Base-by-base conservation (phyloP, 2,797 vertebrate genomes). In the Melanotaenia pygmaea region DNA sequence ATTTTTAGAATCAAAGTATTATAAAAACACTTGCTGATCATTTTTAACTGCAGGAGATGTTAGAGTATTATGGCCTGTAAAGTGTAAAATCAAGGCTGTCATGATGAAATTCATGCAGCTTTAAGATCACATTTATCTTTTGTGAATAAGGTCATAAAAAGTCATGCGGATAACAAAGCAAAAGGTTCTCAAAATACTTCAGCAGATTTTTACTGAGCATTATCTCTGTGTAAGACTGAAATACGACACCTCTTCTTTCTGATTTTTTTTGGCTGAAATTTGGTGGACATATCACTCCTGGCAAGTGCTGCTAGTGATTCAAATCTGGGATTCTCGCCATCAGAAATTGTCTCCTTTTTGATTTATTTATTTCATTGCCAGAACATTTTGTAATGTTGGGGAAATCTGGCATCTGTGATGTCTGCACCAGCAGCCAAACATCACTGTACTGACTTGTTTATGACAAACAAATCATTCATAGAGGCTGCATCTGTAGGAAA, bases 361-460 rank as follows among this genome's bases (percentile, higher is more conserved):
- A 37, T 50, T 51, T 22, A n/a, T 9, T 51, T 54, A 13, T 54
- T 24, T 54, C 12, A 12, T 26, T 26, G 53, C 53, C 53, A 28
- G 53, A 18, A 56, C 54, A 54, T 20, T 68, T 72, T 59, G 69
- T 56, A 2, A 20, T 24, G 61, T 28, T 67, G 34, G 14, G 66
- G 30, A 76, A 75, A n/a, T 63, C 20, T 12, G 37, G 58, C 79
- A 83, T 78, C 64, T 79, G 70, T 51, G 43, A 54, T 70, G 38
- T 68, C 14, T 18, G 5, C 7, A 0, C 3, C 3, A 3, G 35
- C 67, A 61, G 74, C 37, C 71, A 79, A 62, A 80, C 26, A 35
- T 9, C 18, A 5, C 16, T 38, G 37, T 43, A 64, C 57, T 70
- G 45, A 57, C 54, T 70, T 65, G n/a, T 62, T 64, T 2, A 1